Conservation (phyloP, 2,113 vertebrate species). For the Lycaon pictus region DNA sequence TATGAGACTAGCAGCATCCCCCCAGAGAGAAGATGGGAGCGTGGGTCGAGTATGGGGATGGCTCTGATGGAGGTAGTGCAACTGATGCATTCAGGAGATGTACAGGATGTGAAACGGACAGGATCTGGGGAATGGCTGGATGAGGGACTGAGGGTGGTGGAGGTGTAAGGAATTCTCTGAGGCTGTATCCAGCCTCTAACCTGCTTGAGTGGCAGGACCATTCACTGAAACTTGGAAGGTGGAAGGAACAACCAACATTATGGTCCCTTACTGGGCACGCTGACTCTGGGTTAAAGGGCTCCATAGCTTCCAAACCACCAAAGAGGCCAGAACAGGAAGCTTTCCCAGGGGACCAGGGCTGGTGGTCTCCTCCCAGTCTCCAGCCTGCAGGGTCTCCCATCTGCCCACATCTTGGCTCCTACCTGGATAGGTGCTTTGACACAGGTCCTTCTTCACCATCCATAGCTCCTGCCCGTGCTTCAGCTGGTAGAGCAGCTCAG, state of each 20-base stretch:
- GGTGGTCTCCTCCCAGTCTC: background rate
- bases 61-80: background rate
- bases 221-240: background rate
- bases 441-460: background rate
- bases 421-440: slow-evolving; percentile 5
- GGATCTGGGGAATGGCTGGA: background rate
- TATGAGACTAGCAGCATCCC: background rate
- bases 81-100: background rate
- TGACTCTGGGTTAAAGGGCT: background rate
- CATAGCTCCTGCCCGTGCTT: background rate
- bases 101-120: background rate
- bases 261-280: background rate
- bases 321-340: background rate
- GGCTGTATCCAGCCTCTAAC: background rate
- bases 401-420: background rate
- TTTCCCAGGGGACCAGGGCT: background rate
- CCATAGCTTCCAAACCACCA: background rate
- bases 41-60: background rate
- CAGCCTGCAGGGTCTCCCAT: background rate
- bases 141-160: background rate
- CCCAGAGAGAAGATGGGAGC: background rate
- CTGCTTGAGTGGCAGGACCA: background rate
- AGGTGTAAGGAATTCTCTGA: background rate
- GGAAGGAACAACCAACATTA: background rate
- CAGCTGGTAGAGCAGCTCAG: background rate